Base-by-base conservation (phyloP, 2,113 vertebrate species). In the Trachemys scripta region DNA sequence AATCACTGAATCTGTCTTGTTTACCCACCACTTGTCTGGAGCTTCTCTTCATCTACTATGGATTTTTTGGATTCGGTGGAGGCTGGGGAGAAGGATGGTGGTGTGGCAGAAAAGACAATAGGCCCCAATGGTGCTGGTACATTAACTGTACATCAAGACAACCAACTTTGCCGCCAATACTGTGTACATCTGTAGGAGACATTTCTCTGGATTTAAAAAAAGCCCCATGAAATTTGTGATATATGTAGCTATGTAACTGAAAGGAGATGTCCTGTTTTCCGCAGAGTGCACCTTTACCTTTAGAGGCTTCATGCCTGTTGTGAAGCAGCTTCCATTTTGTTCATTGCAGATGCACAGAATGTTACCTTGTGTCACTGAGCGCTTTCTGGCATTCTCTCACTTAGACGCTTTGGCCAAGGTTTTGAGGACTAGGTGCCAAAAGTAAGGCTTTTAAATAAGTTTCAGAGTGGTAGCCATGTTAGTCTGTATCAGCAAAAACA, bases 131-230 rank as follows among this genome's bases (percentile, higher is more conserved):
- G 35, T 92, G 90, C 85, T 89, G 8, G 50, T 83, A 4, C 42
- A n/a, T 83, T 50, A 76, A 76, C 27, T 91, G 5, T 42, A 79
- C 89, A 78, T 76, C 0, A 85, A 59, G 24, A 80, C 51, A 53
- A 53, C 76, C 56, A 84, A 49, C 17, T 35, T 54, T 86, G n/a
- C 10, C 51, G 45, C 17, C 85, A 94, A 90, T 84, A 25, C 3
- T 6, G 62, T 29, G n/a, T 31, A 82, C 59, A 56, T 29, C 25
- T 69, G 62, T 38, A 56, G 79, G 96, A 84, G 3, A 17, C 17
- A 75, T 65, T 35, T 65, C 62, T 65, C 62, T 65, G 62, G 16
- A 35, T 65, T 65, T 65, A 35, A 76, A 89, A 95, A 96, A 95
- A 51, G 27, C 6, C 11, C 13, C 81, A 31, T 92, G 50, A 87